phyloP scores from a whole-genome alignment of 1,140 invertebrate species.

The Drosophila prosaltans region DNA sequence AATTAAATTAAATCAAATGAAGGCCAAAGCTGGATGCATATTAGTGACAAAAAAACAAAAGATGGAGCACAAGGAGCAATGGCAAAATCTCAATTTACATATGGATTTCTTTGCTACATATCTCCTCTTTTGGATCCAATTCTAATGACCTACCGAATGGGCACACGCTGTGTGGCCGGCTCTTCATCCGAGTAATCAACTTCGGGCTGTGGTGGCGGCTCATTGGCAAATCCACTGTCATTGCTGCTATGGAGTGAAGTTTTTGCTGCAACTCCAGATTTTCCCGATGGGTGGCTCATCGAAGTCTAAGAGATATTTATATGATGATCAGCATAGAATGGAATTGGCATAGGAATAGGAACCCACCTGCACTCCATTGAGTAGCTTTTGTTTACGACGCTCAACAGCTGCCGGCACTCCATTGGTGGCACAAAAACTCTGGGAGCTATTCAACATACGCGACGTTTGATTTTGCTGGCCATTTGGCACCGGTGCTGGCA shows the following conservation, averaged over 20 bases:
- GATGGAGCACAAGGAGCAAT: conserved; percentile 2
- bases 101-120: background rate
- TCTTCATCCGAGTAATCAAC: conserved; percentile 96
- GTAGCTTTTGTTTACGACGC: conserved; percentile 75
- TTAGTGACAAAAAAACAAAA: conserved; percentile 38
- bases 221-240: conserved; percentile 95
- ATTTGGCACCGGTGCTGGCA: conserved; percentile 86
- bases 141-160: conserved; percentile 87
- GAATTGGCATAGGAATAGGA: too few relatives aligned
- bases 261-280: conserved; percentile 85
- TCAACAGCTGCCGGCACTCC: conserved; percentile 72
- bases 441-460: conserved; percentile 84
- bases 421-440: conserved; percentile 84
- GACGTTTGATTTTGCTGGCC: conserved; percentile 60
- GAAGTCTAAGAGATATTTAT: conserved; percentile 38
- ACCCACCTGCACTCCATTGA: conserved; percentile 65
- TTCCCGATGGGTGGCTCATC: conserved; percentile 58
- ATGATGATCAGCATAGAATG: too few relatives aligned
- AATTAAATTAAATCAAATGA: background rate
- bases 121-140: background rate
- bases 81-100: background rate
- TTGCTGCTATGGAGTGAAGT: conserved; percentile 94
- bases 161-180: conserved; percentile 85
- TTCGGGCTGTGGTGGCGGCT: conserved; percentile 92
- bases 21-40: conserved; percentile 19